Base-by-base conservation (phyloP, 2,888 invertebrate species). In the Altica lythri region DNA sequence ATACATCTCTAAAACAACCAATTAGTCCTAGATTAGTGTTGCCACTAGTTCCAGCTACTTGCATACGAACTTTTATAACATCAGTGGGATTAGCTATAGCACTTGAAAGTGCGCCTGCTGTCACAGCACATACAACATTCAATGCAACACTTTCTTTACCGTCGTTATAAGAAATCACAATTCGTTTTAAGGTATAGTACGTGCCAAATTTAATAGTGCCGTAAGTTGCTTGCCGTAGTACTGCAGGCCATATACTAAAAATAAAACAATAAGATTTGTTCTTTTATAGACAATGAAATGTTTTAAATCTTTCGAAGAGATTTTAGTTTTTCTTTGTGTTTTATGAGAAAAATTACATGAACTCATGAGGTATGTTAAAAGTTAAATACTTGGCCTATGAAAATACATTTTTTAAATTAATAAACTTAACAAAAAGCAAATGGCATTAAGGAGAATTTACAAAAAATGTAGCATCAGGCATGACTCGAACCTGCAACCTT, bases 51-150 rank as follows among this genome's bases (percentile, higher is more conserved):
- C 85, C 86, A 56, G 72, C 73, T 9, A 90, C 88, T 83, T 95
- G 95, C 92, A 96, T 92, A 56, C 95, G 85, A 60, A 95, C 95
- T 83, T 96, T 96, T 22, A 96, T 82, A 37, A 96, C 95, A 79
- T 96, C 96, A 0, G 95, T 96, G 9, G 95, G 95, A 79, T 95
- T 96, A 46, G 95, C 95, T 67, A 95, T 90, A n/a, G 94, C 90
- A 70, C 92, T 92, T 44, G 94, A 92, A 25, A 94, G 81, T n/a
- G 92, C 90, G 8, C 95, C 93, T 14, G 91, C 89, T 68, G 87
- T 78, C 43, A 89, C 86, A 17, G 92, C 95, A 78, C 94, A 95
- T 58, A 86, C 78, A 13, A 94, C 85, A 79, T 91, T 86, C 6
- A 84, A 80, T 66, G 83, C 78, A n/a, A 88, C 76, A 56, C 77